Conservation (phyloP, 2,888 invertebrate species). For the Volucella inanis region DNA sequence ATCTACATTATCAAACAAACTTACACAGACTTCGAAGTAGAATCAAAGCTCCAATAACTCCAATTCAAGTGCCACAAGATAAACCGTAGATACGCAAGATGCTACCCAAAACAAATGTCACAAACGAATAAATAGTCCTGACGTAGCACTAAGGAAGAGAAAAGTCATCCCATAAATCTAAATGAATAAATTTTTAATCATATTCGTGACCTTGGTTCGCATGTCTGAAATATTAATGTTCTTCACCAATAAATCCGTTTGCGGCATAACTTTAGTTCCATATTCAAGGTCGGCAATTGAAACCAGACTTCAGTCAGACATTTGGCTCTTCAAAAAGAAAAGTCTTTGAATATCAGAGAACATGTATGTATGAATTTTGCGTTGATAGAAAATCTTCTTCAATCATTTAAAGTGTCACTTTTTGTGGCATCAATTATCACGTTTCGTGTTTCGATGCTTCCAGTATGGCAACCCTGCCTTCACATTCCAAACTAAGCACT, state of each 20-base stretch:
- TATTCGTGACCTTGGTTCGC: conserved; percentile 5
- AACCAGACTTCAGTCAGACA: background rate
- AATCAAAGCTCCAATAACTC: no score
- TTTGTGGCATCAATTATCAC: no score
- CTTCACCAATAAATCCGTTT: background rate
- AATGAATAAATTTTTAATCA: background rate
- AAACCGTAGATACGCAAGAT: no score
- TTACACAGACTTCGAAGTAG: no score
- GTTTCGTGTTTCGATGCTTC: background rate
- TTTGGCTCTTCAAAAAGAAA: conserved; percentile 8
- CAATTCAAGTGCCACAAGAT: no score
- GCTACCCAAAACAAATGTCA: no score
- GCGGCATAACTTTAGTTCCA: background rate
- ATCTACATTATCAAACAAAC: no score
- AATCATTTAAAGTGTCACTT: no score
- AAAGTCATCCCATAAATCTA: background rate
- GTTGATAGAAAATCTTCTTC: no score
- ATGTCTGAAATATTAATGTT: conserved; percentile 36
- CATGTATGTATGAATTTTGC: no score
- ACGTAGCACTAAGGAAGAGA: background rate
- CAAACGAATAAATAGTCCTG: no score
- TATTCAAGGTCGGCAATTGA: conserved; percentile 34
- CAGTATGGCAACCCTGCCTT: conserved; percentile 12
- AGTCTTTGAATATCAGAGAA: background rate
- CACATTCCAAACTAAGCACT: no score